Evolutionary conservation across 2,888 invertebrate genomes (phyloP).

Genomic region (Lasioglossum malachurum): DNA sequence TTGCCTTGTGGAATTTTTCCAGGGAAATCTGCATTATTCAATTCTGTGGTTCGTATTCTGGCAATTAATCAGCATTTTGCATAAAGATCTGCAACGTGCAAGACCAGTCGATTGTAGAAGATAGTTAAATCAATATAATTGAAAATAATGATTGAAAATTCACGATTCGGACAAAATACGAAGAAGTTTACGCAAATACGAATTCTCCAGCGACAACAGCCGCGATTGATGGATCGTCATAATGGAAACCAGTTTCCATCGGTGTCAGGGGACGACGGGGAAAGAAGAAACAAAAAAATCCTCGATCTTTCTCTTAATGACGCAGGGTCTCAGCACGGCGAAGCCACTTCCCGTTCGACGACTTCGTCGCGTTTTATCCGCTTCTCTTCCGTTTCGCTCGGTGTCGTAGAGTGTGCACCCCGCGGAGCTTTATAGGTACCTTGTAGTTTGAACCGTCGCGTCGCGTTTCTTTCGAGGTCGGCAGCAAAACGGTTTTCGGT

Average conservation of each 20-base stretch:
- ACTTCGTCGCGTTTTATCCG: constrained; percentile 40
- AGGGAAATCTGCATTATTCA: too few species aligned
- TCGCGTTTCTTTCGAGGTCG: constrained; percentile 33
- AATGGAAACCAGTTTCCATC: constrained; percentile 42
- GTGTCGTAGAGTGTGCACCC: constrained; percentile 38
- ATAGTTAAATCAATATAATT: neutral
- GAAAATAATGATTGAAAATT: neutral
- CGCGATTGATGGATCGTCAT: constrained; percentile 18
- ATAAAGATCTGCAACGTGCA: too few species aligned
- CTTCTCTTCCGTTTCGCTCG: constrained; percentile 33
- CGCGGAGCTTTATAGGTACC: constrained; percentile 30
- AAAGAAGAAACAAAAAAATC: constrained; percentile 14
- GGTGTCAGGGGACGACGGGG: neutral
- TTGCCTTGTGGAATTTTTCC: too few species aligned
- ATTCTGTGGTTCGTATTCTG: too few species aligned
- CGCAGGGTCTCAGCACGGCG: constrained; percentile 37
- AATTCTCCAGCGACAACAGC: neutral
- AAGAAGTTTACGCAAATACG: neutral
- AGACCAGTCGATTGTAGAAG: neutral
- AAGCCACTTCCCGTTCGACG: constrained; percentile 64
- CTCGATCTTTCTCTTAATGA: constrained; percentile 49
- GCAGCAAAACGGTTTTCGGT: constrained; percentile 46
- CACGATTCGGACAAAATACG: neutral
- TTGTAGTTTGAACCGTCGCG: neutral
- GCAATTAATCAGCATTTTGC: too few species aligned